Evolutionary conservation across 1,140 invertebrate genomes (phyloP).

Genomic region (Planococcus citri): DNA sequence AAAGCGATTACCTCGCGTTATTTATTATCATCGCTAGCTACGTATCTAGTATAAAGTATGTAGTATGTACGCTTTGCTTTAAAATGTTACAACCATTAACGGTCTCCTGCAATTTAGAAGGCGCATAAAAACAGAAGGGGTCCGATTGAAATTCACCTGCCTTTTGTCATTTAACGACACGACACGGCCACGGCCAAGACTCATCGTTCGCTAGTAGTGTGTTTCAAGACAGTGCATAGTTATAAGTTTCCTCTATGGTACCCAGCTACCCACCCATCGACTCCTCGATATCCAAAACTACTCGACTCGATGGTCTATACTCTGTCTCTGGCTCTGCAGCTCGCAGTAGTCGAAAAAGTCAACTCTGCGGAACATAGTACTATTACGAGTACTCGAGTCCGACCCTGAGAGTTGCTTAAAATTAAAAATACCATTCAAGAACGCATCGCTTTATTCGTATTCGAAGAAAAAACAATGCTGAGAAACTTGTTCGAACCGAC

Average conservation of each 20-base stretch:
- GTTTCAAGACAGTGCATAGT: background rate
- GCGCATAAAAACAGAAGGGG: constrained; percentile 1
- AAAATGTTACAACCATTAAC: background rate
- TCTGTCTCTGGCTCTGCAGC: background rate
- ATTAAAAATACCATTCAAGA: background rate
- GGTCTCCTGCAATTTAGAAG: background rate
- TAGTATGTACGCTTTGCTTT: no score
- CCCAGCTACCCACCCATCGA: no score
- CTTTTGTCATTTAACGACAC: constrained; percentile 7
- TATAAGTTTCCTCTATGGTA: no score
- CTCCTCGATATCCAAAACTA: no score
- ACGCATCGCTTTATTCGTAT: background rate
- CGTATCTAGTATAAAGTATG: background rate
- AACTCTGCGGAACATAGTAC: background rate
- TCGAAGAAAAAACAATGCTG: background rate
- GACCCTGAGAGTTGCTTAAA: background rate
- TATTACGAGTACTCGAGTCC: no score
- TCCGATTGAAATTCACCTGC: background rate
- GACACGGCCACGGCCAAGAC: no score
- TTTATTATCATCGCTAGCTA: background rate
- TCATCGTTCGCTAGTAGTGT: background rate
- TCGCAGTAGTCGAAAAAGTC: background rate
- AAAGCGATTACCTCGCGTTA: background rate
- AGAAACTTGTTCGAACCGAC: background rate
- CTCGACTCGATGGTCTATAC: no score